Evolutionary conservation across 2,888 invertebrate genomes (phyloP).

Genomic region (Parelbella ahira): DNA sequence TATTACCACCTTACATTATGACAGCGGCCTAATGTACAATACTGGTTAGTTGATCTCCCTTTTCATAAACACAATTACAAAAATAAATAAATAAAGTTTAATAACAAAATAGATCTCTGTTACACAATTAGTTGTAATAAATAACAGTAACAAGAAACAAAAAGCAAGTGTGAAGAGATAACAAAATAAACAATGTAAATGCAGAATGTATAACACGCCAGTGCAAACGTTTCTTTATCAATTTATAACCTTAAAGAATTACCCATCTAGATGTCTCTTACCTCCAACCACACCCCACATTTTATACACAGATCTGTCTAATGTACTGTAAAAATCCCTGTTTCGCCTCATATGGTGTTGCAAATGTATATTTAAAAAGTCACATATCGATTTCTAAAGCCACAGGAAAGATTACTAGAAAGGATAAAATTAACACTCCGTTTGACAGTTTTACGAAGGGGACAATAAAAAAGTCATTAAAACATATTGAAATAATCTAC

Average conservation of each 20-base stretch:
- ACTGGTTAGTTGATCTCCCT: slow-evolving; percentile 14
- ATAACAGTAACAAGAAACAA: slow-evolving; percentile 24
- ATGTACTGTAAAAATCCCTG: slow-evolving; percentile 6
- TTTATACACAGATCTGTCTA: slow-evolving; percentile 11
- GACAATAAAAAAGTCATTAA: not conserved
- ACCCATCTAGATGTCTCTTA: slow-evolving; percentile 9
- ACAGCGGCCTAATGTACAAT: slow-evolving; percentile 13
- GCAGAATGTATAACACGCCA: slow-evolving; percentile 30
- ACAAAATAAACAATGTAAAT: slow-evolving; percentile 29
- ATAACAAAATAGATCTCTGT: slow-evolving; percentile 17
- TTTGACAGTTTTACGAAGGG: too few species aligned
- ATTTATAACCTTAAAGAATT: slow-evolving; percentile 4
- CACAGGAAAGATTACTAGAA: not conserved
- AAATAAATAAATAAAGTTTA: slow-evolving; percentile 26
- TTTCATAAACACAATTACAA: slow-evolving; percentile 20
- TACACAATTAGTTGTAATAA: slow-evolving; percentile 3
- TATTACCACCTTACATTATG: too few species aligned
- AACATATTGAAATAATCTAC: not conserved
- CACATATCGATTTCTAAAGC: too few species aligned
- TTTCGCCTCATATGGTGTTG: slow-evolving; percentile 11
- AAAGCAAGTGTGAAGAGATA: slow-evolving; percentile 23
- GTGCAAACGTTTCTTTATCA: slow-evolving; percentile 15
- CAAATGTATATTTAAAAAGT: not conserved
- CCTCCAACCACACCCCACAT: slow-evolving; percentile 5
- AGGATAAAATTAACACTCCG: too few species aligned